Evolutionary conservation across 2,113 vertebrate species (phyloP), one percentile per base, ranked within the genome.

Genomic region (Tetrao urogallus): DNA sequence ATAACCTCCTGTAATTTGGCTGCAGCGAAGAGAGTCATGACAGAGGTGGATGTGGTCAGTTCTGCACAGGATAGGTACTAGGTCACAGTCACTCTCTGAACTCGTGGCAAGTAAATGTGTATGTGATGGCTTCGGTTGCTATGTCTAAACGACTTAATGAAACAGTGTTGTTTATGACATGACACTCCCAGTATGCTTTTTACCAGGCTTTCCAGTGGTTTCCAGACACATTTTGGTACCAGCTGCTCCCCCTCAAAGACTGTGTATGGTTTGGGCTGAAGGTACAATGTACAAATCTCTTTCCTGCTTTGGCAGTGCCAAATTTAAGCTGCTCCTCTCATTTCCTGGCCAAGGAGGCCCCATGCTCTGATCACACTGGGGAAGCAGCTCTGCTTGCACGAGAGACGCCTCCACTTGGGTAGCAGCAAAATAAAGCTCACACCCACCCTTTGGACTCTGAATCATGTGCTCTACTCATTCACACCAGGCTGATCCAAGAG

Each of bases 401-500:
- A 86, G 56, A 25, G 19, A 54, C 12, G 8, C 71, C 58, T 91
- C 69, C 10, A 4, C 79, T 87, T 78, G 14, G 20, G 38, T 43
- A 81, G 43, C 61, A 86, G 47, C 57, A 50, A 83, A 48, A 78
- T 61, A 61, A 36, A 38, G 48, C 32, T 86, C 64, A 65, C 17
- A 81, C 70, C 56, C 32, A 90, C 79, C 76, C 57, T 88, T 89
- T 90, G 87, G 89, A 91, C 84, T 83, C 54, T 90, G 86, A 88
- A 81, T 92, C 89, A 93, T 13, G 52, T 77, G 57, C 38, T 84
- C 70, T 78, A 17, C n/a, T 47, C 61, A 25, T 60, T 60, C 38
- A 27, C 21, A 40, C 73, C 47, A 50, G 72, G 69, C 76, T 90
- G 86, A 83, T 83, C 5, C 10, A 73, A 63, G 24, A 63, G 83